Evolutionary conservation across 2,113 vertebrate species (phyloP), one percentile per base, ranked within the genome.

Genomic region (Microcebus tavaratra): DNA sequence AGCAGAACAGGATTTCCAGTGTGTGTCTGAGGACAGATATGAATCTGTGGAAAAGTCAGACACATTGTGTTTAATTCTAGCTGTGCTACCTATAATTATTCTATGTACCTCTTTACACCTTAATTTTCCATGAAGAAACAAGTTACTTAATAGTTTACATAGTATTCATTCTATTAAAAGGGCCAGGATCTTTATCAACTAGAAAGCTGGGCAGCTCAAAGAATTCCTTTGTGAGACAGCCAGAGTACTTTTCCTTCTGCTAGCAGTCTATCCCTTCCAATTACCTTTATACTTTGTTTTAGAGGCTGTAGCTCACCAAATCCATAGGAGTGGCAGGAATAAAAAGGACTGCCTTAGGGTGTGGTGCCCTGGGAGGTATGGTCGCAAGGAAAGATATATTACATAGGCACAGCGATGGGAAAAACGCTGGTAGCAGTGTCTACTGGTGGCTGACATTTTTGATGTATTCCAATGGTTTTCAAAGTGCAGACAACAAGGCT

Each of bases 101-200:
- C 45, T 85, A 42, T 21, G 6, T n/a, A 57, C 9, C 34, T 67
- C 50, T 61, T 89, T n/a, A 45, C 25, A 85, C 8, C 42, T 81
- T 73, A 68, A 89, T 48, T 75, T 97, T 11, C 73, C n/a, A 63
- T 29, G 72, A 81, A 75, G 72, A 87, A 91, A 87, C 29, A 78
- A 90, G 21, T 86, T 72, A 53, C 59, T 55, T 15, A 67, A 42
- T 9, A 39, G 23, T 79, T 83, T 57, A 76, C 9, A 18, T 20
- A 36, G n/a, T 20, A 63, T 70, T 81, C 25, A 27, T 63, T 96
- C 20, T 34, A 70, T n/a, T 63, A 82, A 42, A 80, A 76, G 80
- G 27, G 68, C 15, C 59, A 81, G 6, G 11, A 75, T 57, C 50
- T 78, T 53, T 78, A 50, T n/a, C 21, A 87, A 27, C 15, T 55